phyloP scores from a whole-genome alignment of 1,140 invertebrate species.

The Sycophaga agraensis region DNA sequence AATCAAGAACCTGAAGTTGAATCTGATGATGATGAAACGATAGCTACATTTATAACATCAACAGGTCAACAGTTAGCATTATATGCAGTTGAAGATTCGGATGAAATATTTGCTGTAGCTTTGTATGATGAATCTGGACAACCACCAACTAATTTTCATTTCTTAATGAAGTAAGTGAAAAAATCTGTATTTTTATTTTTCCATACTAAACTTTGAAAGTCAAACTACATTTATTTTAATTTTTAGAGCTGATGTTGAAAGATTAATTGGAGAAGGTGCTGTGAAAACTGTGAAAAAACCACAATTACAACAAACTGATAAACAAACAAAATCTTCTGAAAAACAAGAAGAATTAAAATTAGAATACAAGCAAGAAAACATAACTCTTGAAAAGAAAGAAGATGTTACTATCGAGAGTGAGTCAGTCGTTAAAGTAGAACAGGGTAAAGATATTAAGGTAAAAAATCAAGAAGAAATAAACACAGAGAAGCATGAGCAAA shows the following conservation, averaged over 20 bases:
- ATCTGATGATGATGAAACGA: conserved; percentile 52
- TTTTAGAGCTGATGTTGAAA: conserved; percentile 51
- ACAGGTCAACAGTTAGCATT: conserved; percentile 52
- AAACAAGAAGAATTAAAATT: conserved; percentile 23
- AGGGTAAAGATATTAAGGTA: not conserved
- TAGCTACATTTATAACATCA: conserved; percentile 54
- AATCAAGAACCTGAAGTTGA: conserved; percentile 19
- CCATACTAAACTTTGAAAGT: not conserved
- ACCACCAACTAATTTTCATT: conserved; percentile 53
- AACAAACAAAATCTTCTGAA: not conserved
- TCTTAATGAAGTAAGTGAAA: conserved; percentile 47
- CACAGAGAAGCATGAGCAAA: not conserved
- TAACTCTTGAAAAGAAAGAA: not conserved
- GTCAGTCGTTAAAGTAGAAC: not conserved
- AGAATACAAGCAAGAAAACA: not conserved
- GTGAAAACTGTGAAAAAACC: conserved; percentile 54
- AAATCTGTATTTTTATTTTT: not conserved
- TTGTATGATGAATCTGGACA: conserved; percentile 53
- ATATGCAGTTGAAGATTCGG: conserved; percentile 55
- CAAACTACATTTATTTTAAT: conserved; percentile 17
- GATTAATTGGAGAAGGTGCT: conserved; percentile 54
- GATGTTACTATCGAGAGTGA: too few species aligned
- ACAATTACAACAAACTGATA: not conserved
- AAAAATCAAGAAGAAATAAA: too few species aligned
- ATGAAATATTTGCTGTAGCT: conserved; percentile 55